Percentiles rank a stretch among this genome's conserved stretches.
These are phyloP conservation scores for Pygoscelis antarcticus DNA, from an alignment of 2,113 vertebrate genomes.

Conservation along the genomic window DNA sequence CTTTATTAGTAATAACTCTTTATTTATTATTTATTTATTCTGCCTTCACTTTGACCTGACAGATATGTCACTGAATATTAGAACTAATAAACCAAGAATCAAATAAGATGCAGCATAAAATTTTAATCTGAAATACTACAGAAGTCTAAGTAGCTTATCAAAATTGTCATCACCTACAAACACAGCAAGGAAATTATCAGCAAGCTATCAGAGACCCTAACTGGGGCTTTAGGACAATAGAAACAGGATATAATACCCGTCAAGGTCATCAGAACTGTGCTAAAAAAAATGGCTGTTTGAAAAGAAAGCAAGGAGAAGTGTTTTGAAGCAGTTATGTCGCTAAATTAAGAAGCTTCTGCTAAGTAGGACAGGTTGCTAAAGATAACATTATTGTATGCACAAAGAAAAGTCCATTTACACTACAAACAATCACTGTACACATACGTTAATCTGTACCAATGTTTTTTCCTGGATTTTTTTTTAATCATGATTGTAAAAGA, in stretches of 20 bases:
- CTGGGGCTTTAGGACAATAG: neutral
- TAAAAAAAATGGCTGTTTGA: neutral
- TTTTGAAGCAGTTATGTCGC: constrained; percentile 3
- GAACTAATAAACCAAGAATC: neutral
- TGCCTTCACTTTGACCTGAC: neutral
- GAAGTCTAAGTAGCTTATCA: neutral
- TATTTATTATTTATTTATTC: neutral
- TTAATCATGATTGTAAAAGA: neutral
- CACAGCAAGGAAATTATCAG: neutral
- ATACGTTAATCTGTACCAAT: neutral
- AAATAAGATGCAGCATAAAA: neutral
- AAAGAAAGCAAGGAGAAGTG: neutral
- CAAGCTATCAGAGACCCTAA: neutral
- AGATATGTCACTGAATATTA: neutral
- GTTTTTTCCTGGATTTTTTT: neutral
- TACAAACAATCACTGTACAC: neutral
- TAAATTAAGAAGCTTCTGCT: constrained; percentile 32
- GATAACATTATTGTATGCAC: neutral
- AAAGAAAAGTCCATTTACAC: constrained; percentile 24
- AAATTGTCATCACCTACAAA: neutral
- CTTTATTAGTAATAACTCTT: neutral
- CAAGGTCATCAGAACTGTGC: neutral
- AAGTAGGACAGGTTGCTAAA: neutral
- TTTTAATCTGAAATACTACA: neutral
- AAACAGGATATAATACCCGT: neutral